Conservation (phyloP, 2,113 vertebrate genomes). For the Dasyprocta punctata region DNA sequence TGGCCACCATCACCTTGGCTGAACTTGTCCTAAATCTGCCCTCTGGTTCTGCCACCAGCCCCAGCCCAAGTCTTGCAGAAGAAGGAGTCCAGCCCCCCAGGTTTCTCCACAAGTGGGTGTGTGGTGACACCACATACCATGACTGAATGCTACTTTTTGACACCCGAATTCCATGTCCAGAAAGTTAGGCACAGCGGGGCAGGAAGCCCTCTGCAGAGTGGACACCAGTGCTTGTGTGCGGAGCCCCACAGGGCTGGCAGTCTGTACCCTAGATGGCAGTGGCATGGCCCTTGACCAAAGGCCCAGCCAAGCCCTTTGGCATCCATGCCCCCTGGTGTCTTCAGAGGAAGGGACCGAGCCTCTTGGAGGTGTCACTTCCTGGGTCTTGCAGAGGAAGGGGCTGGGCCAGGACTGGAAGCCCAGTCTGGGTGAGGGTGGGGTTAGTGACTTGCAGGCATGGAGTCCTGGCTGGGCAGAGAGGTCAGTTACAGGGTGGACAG, state of each 20-base stretch:
- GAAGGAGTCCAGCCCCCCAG: background rate
- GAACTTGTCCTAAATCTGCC: background rate
- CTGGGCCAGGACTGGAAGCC: background rate
- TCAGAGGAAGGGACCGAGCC: background rate
- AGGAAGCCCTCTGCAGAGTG: background rate
- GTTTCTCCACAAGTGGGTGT: background rate
- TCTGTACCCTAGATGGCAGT: accelerated
- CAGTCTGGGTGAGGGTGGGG: background rate
- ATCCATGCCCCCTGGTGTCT: background rate
- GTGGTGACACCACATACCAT: accelerated
- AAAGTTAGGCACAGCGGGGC: background rate
- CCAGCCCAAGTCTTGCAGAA: accelerated
- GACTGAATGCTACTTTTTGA: background rate
- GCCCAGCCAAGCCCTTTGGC: background rate
- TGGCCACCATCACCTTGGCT: background rate
- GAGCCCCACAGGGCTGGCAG: background rate
- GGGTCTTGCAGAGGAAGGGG: background rate
- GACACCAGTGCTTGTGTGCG: background rate
- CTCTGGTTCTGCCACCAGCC: background rate
- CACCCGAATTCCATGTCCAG: background rate
- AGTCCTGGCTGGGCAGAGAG: background rate
- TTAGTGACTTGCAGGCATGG: background rate
- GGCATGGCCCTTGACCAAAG: background rate
- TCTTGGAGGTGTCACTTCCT: background rate
- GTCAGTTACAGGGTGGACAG: background rate